phyloP scores from a whole-genome alignment of 2,797 vertebrate species.

The Microctenopoma lineatum region DNA sequence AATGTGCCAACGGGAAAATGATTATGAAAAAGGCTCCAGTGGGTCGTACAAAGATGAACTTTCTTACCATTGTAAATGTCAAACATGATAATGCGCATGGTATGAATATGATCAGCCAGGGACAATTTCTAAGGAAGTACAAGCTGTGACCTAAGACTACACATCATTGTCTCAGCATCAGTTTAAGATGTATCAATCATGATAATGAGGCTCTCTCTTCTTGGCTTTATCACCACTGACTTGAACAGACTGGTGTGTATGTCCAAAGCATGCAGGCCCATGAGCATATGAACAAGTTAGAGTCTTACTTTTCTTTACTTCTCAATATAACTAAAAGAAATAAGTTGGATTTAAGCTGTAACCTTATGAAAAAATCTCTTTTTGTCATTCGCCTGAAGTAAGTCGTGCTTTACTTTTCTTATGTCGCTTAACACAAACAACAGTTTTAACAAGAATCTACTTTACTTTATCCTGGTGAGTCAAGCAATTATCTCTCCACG shows the following conservation, averaged over 20 bases:
- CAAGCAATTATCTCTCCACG: background rate
- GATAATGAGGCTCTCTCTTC: background rate
- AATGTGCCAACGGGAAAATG: constrained; percentile 59
- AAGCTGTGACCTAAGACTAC: background rate
- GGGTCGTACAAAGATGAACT: constrained; percentile 35
- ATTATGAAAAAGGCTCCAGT: constrained; percentile 33
- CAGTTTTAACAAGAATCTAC: background rate
- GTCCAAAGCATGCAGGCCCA: background rate
- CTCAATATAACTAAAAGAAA: background rate
- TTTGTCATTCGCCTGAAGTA: background rate
- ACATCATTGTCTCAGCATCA: background rate
- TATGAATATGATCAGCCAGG: background rate
- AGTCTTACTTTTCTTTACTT: too few relatives aligned
- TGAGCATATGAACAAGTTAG: background rate
- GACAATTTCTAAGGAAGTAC: constrained; percentile 1
- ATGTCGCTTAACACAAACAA: background rate
- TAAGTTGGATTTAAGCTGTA: background rate
- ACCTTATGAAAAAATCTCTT: background rate
- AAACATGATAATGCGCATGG: constrained; percentile 4
- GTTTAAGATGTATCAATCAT: constrained; percentile 8
- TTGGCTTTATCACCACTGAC: background rate
- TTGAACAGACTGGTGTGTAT: constrained; percentile 5
- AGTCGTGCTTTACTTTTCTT: background rate
- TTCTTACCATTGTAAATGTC: constrained; percentile 52
- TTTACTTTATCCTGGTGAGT: background rate